These are phyloP conservation scores for Lontra canadensis DNA, from an alignment of 2,113 vertebrate species.

Conservation along the genomic window DNA sequence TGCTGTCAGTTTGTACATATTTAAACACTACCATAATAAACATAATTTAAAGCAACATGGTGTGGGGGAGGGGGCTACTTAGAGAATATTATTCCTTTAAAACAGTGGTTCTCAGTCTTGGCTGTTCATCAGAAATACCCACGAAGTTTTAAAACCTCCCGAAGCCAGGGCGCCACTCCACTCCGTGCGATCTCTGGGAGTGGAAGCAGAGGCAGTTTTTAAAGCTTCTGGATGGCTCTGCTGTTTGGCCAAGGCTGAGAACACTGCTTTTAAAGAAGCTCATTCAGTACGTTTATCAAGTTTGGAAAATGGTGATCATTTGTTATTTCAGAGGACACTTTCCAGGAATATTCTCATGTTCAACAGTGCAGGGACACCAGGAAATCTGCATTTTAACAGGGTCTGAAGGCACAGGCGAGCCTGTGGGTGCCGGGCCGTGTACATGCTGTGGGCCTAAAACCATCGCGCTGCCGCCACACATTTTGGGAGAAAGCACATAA, in stretches of 20 bases:
- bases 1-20: background rate
- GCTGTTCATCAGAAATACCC: background rate
- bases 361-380: background rate
- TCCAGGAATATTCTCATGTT: background rate
- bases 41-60: background rate
- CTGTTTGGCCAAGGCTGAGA: background rate
- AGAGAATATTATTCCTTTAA: background rate
- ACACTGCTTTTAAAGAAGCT: background rate
- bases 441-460: fast-evolving
- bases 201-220: background rate
- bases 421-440: fast-evolving
- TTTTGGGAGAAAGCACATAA: background rate
- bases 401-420: background rate
- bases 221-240: background rate
- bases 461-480: background rate
- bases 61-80: background rate
- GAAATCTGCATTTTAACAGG: background rate
- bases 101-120: background rate
- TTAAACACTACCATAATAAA: background rate
- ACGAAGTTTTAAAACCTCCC: background rate
- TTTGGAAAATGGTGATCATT: background rate
- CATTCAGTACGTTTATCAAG: background rate
- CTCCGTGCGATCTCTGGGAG: background rate
- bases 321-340: background rate
- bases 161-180: background rate